Percentiles rank a stretch among this genome's conserved stretches.
phyloP scores from a whole-genome alignment of 2,113 vertebrate genomes.

The Heteronetta atricapilla region DNA sequence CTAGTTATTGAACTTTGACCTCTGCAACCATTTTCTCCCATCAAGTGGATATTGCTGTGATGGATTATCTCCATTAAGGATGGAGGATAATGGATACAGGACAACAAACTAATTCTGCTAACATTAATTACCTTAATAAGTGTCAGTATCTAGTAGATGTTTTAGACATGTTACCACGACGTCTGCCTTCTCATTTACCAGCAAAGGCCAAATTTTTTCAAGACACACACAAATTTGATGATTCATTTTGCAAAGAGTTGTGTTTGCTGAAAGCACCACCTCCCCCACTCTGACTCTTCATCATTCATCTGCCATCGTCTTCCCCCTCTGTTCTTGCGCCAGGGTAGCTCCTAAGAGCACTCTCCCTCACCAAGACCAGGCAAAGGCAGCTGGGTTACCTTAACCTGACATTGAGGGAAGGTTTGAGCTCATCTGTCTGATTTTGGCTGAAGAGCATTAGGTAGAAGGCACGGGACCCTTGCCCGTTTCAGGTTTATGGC shows the following conservation, averaged over 20 bases:
- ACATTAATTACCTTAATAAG: not conserved
- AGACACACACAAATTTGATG: not conserved
- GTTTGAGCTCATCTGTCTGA: not conserved
- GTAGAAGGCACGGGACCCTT: not conserved
- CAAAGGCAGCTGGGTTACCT: not conserved
- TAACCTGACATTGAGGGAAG: not conserved
- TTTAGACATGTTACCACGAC: not conserved
- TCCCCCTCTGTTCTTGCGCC: not conserved
- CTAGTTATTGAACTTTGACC: not conserved
- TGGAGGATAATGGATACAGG: not conserved
- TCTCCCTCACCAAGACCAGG: not conserved
- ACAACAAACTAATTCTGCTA: not conserved
- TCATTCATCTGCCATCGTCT: not conserved
- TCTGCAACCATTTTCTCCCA: not conserved
- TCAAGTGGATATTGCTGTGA: not conserved
- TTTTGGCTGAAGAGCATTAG: not conserved
- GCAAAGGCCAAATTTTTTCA: not conserved
- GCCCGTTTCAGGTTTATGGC: not conserved
- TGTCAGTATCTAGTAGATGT: not conserved
- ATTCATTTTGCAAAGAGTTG: not conserved
- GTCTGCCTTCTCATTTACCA: not conserved
- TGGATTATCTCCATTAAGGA: not conserved
- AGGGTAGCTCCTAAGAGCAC: not conserved
- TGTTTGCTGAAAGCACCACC: not conserved
- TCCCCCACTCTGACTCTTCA: rapidly evolving